phyloP scores from a whole-genome alignment of 2,797 vertebrate species.

The Aeoliscus strigatus region DNA sequence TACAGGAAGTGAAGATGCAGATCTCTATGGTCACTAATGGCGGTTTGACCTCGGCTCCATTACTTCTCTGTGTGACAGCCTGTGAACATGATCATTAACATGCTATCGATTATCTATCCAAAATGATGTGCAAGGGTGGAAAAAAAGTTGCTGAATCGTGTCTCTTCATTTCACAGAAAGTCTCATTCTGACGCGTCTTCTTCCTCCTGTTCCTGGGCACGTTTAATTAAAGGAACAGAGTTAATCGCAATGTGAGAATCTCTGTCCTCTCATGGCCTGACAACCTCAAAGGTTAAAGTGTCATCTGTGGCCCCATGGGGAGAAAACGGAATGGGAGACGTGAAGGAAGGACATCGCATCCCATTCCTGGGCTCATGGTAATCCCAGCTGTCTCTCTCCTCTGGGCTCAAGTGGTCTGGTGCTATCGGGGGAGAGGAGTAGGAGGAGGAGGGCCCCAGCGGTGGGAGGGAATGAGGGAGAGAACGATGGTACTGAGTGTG shows the following conservation, averaged over 20 bases:
- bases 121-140: constrained; percentile 16
- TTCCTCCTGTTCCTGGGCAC: constrained; percentile 45
- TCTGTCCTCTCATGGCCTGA: constrained; percentile 59
- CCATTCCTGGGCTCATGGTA: constrained; percentile 56
- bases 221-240: constrained; percentile 68
- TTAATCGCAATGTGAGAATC: constrained; percentile 69
- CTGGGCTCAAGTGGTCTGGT: constrained; percentile 44
- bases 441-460: constrained; percentile 20
- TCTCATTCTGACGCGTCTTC: constrained; percentile 40
- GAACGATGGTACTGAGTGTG: too few relatives aligned
- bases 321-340: constrained; percentile 37
- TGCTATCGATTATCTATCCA: constrained; percentile 32
- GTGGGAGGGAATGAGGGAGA: constrained; percentile 4
- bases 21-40: too few relatives aligned
- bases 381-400: constrained; percentile 60
- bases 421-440: constrained; percentile 18
- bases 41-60: too few relatives aligned
- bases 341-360: constrained; percentile 41
- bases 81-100: constrained; percentile 48
- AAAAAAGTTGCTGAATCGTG: too few relatives aligned
- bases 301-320: constrained; percentile 53
- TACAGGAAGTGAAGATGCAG: too few relatives aligned
- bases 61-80: too few relatives aligned
- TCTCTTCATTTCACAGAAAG: constrained; percentile 31
- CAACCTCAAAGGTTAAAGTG: constrained; percentile 75